These are phyloP conservation scores for Limnephilus rhombicus DNA, from an alignment of 2,888 invertebrate genomes.

Conservation along the genomic window DNA sequence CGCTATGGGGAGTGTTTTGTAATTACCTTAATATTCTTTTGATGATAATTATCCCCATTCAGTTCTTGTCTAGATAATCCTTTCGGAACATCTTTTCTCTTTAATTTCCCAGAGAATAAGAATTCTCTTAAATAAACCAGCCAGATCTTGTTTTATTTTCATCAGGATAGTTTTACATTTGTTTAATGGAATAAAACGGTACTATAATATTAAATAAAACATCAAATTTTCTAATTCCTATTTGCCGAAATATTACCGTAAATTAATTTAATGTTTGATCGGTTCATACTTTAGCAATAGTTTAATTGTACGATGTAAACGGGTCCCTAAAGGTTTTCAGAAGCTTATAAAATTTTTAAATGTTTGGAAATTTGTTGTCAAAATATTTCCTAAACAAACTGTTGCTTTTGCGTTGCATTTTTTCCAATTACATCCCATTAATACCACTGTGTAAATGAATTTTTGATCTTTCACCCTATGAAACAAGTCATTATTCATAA, in stretches of 20 bases:
- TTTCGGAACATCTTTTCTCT: slow-evolving; percentile 24
- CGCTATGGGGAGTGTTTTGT: slow-evolving; percentile 57
- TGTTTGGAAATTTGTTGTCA: too few species aligned
- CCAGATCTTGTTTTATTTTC: slow-evolving; percentile 17
- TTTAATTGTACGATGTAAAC: too few species aligned
- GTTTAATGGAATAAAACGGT: neutral
- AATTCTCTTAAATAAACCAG: slow-evolving; percentile 10
- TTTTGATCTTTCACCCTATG: too few species aligned
- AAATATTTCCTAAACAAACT: too few species aligned
- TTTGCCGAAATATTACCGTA: neutral
- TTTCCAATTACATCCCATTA: too few species aligned
- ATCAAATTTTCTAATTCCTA: neutral
- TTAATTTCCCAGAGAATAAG: slow-evolving; percentile 18
- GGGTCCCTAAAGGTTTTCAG: too few species aligned
- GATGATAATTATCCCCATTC: slow-evolving; percentile 64
- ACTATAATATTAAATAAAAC: neutral
- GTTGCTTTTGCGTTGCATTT: too few species aligned
- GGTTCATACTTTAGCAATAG: too few species aligned
- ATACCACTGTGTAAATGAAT: too few species aligned
- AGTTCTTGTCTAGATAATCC: slow-evolving; percentile 62
- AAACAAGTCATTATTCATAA: too few species aligned
- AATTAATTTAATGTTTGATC: neutral
- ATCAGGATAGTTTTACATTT: neutral
- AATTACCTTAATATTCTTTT: slow-evolving; percentile 65
- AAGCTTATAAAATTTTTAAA: too few species aligned